A percentile compares a stretch with the other conserved stretches of the same genome.
Evolutionary conservation across 2,113 vertebrate species (phyloP).

Genomic region (Boulengeromyrus knoepffleri): DNA sequence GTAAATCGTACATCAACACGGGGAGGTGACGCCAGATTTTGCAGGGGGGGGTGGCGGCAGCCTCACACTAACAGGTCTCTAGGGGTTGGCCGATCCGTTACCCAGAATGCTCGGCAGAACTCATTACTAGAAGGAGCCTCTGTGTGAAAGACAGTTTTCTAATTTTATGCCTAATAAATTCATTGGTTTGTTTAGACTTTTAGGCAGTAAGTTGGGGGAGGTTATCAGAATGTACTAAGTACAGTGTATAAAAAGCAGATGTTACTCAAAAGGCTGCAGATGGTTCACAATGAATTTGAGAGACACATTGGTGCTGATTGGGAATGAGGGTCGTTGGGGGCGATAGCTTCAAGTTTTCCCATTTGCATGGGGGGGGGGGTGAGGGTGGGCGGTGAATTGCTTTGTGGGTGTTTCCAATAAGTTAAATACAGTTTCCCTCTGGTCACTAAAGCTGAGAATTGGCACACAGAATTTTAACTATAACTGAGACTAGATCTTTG

Average conservation of each 20-base stretch:
- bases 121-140: too few species aligned
- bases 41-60: constrained; percentile 14
- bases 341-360: constrained; percentile 42
- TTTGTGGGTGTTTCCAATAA: constrained; percentile 15
- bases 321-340: constrained; percentile 45
- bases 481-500: not conserved
- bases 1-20: not conserved
- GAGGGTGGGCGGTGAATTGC: not conserved
- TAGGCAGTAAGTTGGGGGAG: constrained; percentile 28
- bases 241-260: constrained; percentile 70
- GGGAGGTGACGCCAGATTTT: constrained; percentile 34
- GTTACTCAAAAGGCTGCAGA: constrained; percentile 56
- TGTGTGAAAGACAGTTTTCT: not conserved
- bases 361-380: constrained; percentile 9
- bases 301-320: constrained; percentile 41
- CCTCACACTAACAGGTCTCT: not conserved
- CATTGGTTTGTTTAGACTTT: not conserved
- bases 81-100: not conserved
- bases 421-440: constrained; percentile 16
- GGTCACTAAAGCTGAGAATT: constrained; percentile 32
- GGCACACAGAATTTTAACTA: constrained; percentile 17
- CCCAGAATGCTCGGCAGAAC: not conserved
- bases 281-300: constrained; percentile 56
- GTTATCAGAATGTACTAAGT: constrained; percentile 56
- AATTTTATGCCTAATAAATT: constrained; percentile 4